Percentiles rank a stretch among this genome's conserved stretches.
Conservation (phyloP, 2,113 vertebrate genomes). For the Mobula birostris region DNA sequence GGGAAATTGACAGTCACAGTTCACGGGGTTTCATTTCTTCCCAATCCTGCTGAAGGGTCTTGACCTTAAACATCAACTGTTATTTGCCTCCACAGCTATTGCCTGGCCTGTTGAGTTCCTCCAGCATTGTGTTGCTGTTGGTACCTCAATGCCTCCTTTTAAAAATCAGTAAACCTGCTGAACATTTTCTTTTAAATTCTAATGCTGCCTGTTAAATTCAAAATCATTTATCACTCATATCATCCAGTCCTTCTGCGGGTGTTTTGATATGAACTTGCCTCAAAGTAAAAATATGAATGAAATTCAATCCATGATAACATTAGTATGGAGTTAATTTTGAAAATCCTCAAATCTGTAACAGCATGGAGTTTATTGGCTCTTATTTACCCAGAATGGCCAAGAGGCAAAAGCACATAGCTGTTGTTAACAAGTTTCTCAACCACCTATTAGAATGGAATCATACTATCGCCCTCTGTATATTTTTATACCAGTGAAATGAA, state of each 20-base stretch:
- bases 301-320: not conserved
- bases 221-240: not conserved
- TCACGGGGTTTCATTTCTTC: too few species aligned
- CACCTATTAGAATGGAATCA: not conserved
- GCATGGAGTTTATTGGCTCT: not conserved
- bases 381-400: not conserved
- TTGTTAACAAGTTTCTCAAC: not conserved
- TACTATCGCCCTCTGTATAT: not conserved
- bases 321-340: not conserved
- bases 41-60: too few species aligned
- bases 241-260: not conserved
- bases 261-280: not conserved
- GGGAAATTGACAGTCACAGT: too few species aligned
- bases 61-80: too few species aligned
- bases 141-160: not conserved
- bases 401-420: not conserved
- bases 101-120: too few species aligned
- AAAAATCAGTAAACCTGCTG: not conserved
- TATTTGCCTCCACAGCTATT: too few species aligned
- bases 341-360: not conserved
- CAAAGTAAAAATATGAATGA: not conserved
- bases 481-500: not conserved
- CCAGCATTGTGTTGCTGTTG: too few species aligned
- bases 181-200: not conserved
- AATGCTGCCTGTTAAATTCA: not conserved